Conservation (phyloP, 2,113 vertebrate genomes). For the Suricata suricatta region DNA sequence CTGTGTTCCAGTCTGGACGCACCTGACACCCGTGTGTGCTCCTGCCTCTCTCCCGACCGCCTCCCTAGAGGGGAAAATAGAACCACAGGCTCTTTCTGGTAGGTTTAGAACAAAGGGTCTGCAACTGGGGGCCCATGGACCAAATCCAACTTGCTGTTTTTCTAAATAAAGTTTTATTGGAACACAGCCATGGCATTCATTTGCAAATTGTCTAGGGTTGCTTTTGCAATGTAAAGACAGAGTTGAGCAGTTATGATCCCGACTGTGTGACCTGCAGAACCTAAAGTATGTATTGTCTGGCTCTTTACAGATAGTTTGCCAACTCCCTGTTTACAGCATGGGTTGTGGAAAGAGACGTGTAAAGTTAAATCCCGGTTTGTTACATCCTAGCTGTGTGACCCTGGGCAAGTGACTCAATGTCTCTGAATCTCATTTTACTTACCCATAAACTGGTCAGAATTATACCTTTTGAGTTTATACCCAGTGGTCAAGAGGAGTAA, state of each 20-base stretch:
- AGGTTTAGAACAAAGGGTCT: background rate
- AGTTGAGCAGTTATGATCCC: background rate
- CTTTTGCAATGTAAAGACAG: background rate
- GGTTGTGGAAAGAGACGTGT: background rate
- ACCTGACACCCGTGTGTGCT: background rate
- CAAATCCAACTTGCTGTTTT: background rate
- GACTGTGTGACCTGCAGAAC: background rate
- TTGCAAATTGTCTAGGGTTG: background rate
- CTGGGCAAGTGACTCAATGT: background rate
- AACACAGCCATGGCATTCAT: background rate
- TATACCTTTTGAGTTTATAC: background rate
- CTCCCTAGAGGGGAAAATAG: background rate
- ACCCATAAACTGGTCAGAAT: background rate
- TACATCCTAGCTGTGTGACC: background rate
- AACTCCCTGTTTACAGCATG: background rate
- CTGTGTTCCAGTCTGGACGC: background rate
- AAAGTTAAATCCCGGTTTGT: background rate
- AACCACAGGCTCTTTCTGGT: background rate
- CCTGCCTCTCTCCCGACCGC: background rate
- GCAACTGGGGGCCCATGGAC: background rate
- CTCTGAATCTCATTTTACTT: background rate
- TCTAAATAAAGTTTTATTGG: constrained; percentile 2
- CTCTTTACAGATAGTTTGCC: background rate
- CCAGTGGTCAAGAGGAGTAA: background rate
- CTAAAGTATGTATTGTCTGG: background rate